Base-by-base conservation (phyloP, 2,797 vertebrate species). In the Rhinophrynus dorsalis region DNA sequence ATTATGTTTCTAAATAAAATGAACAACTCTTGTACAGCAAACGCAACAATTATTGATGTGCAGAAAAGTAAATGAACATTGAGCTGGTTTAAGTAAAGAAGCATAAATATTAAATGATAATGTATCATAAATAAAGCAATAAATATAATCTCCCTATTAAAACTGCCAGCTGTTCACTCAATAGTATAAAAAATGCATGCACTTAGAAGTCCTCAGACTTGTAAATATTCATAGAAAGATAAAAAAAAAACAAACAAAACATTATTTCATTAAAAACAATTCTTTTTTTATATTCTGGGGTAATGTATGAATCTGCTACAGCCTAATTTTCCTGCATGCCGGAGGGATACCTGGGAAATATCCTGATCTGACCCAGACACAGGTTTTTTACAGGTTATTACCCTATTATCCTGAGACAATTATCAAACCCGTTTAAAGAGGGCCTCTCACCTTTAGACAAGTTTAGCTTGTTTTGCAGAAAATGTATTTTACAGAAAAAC, bases 81-180 rank as follows among this genome's bases (percentile, higher is more conserved):
- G 54, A n/a, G 18, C 24, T 65, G 26, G 42, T 42, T 54, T 40
- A 9, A 54, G 33, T 26, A 33, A 23, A 37, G 40, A 15, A 17
- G 3, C 23, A 50, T 69, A 26, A 69, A 27, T 62, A 55, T 45
- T 47, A 69, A 2, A 69, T 69, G 57, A 42, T 35, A 23, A 54
- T 48, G 11, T 27, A 33, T 38, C 15, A 48, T 38, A 45, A 45
- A 29, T 56, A 67, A 67, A 37, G 21, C 13, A 57, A 52, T 35
- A n/a, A 18, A 66, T 8, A 54, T 21, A 23, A 29, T 50, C 21
- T 26, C 11, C 27, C 2, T 17, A n/a, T n/a, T 40, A 6, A 40
- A n/a, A 40, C n/a, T 40, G 38, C 6, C 38, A 40, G 15, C 12
- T 4, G 4, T 4, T 9, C 29, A 30, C 9, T 9, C 29, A 30